Conservation (phyloP, 2,888 invertebrate species). For the Dascillus cervinus region DNA sequence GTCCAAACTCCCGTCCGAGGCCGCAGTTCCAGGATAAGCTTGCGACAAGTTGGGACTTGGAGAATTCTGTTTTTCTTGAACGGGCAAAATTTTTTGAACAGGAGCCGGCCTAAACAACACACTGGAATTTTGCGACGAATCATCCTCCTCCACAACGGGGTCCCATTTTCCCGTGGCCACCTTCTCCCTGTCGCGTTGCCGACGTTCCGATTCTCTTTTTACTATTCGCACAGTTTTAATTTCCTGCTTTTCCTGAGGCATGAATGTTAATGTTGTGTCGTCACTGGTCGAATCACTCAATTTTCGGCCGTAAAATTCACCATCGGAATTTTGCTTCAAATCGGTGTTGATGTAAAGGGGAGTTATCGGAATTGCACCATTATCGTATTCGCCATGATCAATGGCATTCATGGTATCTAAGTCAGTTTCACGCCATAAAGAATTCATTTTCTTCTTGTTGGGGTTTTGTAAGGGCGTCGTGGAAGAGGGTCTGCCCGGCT, state of each 20-base stretch:
- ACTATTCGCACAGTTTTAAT: slow-evolving; percentile 91
- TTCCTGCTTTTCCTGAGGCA: slow-evolving; percentile 71
- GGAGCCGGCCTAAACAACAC: slow-evolving; percentile 28
- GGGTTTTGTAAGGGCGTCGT: slow-evolving; percentile 6
- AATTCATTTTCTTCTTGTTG: slow-evolving; percentile 53
- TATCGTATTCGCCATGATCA: slow-evolving; percentile 57
- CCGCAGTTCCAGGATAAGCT: slow-evolving; percentile 19
- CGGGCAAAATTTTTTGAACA: slow-evolving; percentile 27
- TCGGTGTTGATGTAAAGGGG: slow-evolving; percentile 67
- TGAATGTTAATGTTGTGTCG: slow-evolving; percentile 26
- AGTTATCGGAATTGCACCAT: slow-evolving; percentile 39
- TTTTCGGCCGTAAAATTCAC: slow-evolving; percentile 50
- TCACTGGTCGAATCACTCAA: slow-evolving; percentile 34
- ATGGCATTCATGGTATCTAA: slow-evolving; percentile 72
- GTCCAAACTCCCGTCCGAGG: slow-evolving; percentile 25
- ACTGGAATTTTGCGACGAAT: slow-evolving; percentile 32
- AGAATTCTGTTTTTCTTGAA: slow-evolving; percentile 26
- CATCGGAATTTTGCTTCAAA: slow-evolving; percentile 27
- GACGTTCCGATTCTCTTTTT: slow-evolving; percentile 81
- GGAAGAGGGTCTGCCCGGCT: slow-evolving; percentile 46
- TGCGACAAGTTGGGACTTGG: slow-evolving; percentile 30
- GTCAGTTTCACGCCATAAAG: slow-evolving; percentile 85
- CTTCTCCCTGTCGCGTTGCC: slow-evolving; percentile 74
- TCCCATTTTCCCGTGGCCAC: slow-evolving; percentile 39
- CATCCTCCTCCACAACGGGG: slow-evolving; percentile 39